Conservation (phyloP, 2,888 invertebrate genomes). For the Dicranocentrus wangi region DNA sequence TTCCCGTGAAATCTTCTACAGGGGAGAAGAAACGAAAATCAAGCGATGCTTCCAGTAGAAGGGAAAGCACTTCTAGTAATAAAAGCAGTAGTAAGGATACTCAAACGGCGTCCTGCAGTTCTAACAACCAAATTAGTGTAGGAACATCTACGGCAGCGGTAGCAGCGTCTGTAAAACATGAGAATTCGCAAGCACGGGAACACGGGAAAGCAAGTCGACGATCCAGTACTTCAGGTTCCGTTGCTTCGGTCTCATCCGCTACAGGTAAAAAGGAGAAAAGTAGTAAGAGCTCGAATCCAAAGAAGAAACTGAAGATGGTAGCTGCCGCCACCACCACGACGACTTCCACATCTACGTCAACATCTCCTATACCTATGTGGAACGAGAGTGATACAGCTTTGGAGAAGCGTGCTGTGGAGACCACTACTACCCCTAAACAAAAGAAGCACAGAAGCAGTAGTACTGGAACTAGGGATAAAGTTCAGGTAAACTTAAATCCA, state of each 20-base stretch:
- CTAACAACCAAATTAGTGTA: constrained; percentile 39
- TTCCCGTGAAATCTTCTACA: constrained; percentile 27
- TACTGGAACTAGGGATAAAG: constrained; percentile 41
- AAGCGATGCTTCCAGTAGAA: constrained; percentile 36
- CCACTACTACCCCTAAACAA: constrained; percentile 37
- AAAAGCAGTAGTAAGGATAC: constrained; percentile 46
- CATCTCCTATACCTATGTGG: constrained; percentile 56
- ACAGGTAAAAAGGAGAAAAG: constrained; percentile 38
- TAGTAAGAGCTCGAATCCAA: constrained; percentile 57
- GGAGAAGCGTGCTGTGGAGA: constrained; percentile 28
- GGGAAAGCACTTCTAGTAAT: constrained; percentile 60
- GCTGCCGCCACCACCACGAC: constrained; percentile 53
- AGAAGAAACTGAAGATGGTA: constrained; percentile 67
- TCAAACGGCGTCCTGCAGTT: too few species aligned
- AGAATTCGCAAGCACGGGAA: too few species aligned
- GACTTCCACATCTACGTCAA: constrained; percentile 68
- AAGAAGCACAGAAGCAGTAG: constrained; percentile 43
- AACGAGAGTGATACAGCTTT: constrained; percentile 30
- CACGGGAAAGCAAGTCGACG: constrained; percentile 46
- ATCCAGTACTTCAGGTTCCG: constrained; percentile 32
- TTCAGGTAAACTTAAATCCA: constrained; percentile 41
- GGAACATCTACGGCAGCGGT: constrained; percentile 31
- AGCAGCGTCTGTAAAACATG: constrained; percentile 26
- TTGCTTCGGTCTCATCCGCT: constrained; percentile 14
- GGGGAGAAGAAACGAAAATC: constrained; percentile 67